phyloP scores from a whole-genome alignment of 2,888 invertebrate genomes.

The Crepidodera aurea region DNA sequence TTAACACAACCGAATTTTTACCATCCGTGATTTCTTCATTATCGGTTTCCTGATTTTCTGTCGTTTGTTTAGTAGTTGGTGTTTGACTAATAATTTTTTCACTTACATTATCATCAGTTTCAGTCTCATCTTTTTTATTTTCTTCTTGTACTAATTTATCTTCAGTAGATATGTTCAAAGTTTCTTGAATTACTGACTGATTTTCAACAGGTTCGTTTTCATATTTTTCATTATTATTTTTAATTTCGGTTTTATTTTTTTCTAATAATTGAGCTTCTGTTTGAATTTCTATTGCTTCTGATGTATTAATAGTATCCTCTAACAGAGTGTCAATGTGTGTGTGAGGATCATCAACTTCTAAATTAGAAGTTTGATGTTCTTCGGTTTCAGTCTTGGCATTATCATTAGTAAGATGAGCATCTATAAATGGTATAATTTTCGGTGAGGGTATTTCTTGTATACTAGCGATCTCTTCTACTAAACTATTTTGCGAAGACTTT shows the following conservation, averaged over 20 bases:
- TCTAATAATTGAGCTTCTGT: background rate
- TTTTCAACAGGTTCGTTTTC: background rate
- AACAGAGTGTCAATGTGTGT: slow-evolving; percentile 25
- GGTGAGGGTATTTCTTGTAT: slow-evolving; percentile 24
- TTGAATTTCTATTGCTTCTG: slow-evolving; percentile 5
- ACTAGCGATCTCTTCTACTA: slow-evolving; percentile 25
- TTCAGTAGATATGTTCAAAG: slow-evolving; percentile 2
- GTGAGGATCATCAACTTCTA: slow-evolving; percentile 17
- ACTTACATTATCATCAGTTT: slow-evolving; percentile 7
- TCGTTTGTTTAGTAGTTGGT: background rate
- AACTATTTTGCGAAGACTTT: slow-evolving; percentile 23
- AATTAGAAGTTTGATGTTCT: slow-evolving; percentile 14
- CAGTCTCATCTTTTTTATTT: slow-evolving; percentile 16
- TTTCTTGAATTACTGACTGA: slow-evolving; percentile 11
- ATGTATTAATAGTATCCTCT: slow-evolving; percentile 13
- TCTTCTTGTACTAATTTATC: slow-evolving; percentile 9
- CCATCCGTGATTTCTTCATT: background rate
- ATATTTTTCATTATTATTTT: background rate
- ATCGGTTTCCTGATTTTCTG: slow-evolving; percentile 5
- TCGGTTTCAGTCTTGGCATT: background rate
- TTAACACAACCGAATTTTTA: background rate
- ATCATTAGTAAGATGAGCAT: slow-evolving; percentile 27
- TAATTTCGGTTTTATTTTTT: background rate
- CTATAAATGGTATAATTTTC: slow-evolving; percentile 44
- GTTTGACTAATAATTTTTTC: slow-evolving; percentile 6